These are phyloP conservation scores for Heliconius hortense DNA, from an alignment of 2,888 invertebrate genomes.

Conservation along the genomic window DNA sequence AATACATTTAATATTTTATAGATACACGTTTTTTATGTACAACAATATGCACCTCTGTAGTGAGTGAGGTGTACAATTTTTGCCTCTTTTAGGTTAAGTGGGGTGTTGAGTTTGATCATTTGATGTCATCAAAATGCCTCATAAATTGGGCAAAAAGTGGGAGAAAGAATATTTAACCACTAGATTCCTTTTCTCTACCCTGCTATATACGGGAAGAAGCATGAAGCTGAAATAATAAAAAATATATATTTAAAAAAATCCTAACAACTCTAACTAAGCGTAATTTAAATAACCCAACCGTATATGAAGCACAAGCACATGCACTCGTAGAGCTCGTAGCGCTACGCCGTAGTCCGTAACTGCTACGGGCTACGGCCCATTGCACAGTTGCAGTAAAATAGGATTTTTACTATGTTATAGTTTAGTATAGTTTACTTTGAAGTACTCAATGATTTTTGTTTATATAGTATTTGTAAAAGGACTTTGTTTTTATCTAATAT, in stretches of 20 bases:
- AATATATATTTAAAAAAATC: conserved; percentile 4
- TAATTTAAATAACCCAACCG: conserved; percentile 23
- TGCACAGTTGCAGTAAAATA: conserved; percentile 24
- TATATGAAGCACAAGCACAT: conserved; percentile 23
- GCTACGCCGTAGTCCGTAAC: conserved; percentile 23
- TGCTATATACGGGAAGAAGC: neutral
- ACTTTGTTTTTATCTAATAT: neutral
- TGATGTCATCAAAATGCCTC: neutral
- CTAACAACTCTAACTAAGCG: conserved; percentile 22
- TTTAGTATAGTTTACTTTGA: neutral
- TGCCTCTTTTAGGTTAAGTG: neutral
- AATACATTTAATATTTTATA: no score
- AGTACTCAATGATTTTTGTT: neutral
- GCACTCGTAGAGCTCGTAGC: conserved; percentile 22
- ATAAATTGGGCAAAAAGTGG: neutral
- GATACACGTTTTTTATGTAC: no score
- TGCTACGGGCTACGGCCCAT: conserved; percentile 28
- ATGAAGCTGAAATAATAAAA: neutral
- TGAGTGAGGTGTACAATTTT: no score
- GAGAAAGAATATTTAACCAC: no score
- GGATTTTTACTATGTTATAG: conserved; percentile 23
- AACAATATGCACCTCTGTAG: no score
- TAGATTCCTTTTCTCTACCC: neutral
- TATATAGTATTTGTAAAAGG: neutral
- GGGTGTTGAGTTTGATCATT: neutral